These are phyloP conservation scores for Acanthisitta chloris DNA, from an alignment of 2,113 vertebrate species.

Conservation along the genomic window DNA sequence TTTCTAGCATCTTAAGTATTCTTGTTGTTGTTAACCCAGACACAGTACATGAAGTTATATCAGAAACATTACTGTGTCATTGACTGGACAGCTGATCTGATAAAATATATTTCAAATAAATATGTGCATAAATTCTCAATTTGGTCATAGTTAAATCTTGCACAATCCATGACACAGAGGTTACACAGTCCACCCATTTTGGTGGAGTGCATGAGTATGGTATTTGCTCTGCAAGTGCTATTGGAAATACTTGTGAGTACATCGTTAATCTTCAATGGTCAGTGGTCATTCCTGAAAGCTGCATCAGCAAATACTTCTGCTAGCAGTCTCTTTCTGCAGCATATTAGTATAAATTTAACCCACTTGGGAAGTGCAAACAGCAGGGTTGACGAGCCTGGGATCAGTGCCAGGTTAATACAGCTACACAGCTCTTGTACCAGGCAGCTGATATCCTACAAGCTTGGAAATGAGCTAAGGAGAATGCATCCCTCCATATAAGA, in stretches of 20 bases:
- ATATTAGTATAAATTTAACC: background rate
- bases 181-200: background rate
- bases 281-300: constrained; percentile 13
- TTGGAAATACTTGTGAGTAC: background rate
- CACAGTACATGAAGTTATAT: background rate
- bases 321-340: constrained; percentile 6
- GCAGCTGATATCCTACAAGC: background rate
- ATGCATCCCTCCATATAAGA: background rate
- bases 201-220: background rate
- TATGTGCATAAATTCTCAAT: background rate
- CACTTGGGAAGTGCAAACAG: constrained; percentile 24
- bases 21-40: background rate
- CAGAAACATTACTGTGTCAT: background rate
- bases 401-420: background rate
- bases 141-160: background rate
- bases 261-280: background rate
- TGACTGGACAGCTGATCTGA: background rate
- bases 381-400: background rate
- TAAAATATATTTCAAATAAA: background rate
- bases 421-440: background rate
- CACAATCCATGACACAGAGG: background rate
- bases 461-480: background rate
- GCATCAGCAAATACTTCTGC: constrained; percentile 21
- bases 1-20: background rate
- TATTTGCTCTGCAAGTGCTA: background rate